phyloP scores from a whole-genome alignment of 2,888 invertebrate species.

The Tridacna crocea region DNA sequence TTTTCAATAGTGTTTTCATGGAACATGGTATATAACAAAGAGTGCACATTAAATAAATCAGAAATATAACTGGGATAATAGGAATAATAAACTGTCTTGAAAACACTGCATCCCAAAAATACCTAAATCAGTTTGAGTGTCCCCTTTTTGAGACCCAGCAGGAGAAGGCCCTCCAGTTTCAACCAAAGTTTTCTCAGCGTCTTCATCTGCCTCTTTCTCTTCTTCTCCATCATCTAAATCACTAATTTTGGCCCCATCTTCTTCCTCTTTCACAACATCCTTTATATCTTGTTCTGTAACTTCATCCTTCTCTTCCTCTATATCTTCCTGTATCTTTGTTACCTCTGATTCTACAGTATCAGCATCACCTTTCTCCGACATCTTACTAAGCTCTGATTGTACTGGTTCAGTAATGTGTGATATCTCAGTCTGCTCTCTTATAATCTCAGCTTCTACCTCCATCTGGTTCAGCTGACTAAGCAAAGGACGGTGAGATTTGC shows the following conservation, averaged over 20 bases:
- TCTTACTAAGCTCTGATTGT: slow-evolving; percentile 38
- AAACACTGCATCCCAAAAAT: background rate
- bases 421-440: slow-evolving; percentile 60
- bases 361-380: slow-evolving; percentile 39
- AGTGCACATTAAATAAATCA: background rate
- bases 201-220: slow-evolving; percentile 18
- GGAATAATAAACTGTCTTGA: background rate
- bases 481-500: slow-evolving; percentile 47
- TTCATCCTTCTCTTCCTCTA: slow-evolving; percentile 43
- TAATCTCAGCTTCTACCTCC: slow-evolving; percentile 55
- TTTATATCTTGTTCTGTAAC: background rate
- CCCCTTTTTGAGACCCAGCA: slow-evolving; percentile 8
- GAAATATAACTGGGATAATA: no score
- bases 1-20: no score
- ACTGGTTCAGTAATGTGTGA: slow-evolving; percentile 53
- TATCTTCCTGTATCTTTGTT: slow-evolving; percentile 40
- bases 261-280: slow-evolving; percentile 23
- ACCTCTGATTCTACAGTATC: slow-evolving; percentile 29
- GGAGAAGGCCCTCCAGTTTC: slow-evolving; percentile 18
- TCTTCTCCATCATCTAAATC: slow-evolving; percentile 30
- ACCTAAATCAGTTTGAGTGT: slow-evolving; percentile 1
- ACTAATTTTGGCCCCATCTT: slow-evolving; percentile 4
- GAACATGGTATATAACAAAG: background rate
- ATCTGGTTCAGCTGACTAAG: slow-evolving; percentile 57
- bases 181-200: slow-evolving; percentile 11